Evolutionary conservation across 2,797 vertebrate species (phyloP).

Genomic region (Alcedo atthis): DNA sequence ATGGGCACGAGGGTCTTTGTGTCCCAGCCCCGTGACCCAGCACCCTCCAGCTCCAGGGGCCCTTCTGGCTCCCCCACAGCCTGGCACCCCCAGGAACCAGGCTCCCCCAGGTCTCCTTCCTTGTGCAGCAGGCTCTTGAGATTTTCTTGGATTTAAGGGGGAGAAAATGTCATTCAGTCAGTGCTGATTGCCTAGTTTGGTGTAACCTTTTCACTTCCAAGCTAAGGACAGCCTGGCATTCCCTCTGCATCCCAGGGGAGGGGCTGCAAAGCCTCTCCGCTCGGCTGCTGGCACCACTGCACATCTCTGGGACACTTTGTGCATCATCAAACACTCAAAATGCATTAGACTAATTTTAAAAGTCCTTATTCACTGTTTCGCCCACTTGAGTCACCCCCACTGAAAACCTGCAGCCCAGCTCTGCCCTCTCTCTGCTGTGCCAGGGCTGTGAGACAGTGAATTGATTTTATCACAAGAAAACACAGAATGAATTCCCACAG

Average conservation of each 20-base stretch:
- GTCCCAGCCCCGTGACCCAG: neutral
- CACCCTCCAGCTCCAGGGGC: too few species aligned
- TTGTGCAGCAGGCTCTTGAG: neutral
- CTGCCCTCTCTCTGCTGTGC: neutral
- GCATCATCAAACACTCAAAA: neutral
- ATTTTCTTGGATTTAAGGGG: neutral
- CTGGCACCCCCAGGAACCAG: neutral
- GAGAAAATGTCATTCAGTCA: neutral
- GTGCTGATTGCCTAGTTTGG: neutral
- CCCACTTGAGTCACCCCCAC: accelerated
- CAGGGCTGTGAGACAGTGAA: accelerated
- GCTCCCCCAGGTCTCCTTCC: neutral
- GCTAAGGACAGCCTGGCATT: slow-evolving; percentile 29
- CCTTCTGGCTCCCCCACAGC: accelerated
- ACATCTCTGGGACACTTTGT: neutral
- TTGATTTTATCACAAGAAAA: accelerated
- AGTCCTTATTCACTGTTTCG: neutral
- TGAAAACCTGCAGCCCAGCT: neutral
- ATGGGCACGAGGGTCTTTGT: accelerated
- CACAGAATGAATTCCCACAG: neutral
- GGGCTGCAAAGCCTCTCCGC: neutral
- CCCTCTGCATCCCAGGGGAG: neutral
- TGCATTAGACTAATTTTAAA: neutral
- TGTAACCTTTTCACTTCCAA: slow-evolving; percentile 20
- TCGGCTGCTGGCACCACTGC: accelerated